phyloP scores from a whole-genome alignment of 1,140 invertebrate genomes.

The Apis laboriosa region DNA sequence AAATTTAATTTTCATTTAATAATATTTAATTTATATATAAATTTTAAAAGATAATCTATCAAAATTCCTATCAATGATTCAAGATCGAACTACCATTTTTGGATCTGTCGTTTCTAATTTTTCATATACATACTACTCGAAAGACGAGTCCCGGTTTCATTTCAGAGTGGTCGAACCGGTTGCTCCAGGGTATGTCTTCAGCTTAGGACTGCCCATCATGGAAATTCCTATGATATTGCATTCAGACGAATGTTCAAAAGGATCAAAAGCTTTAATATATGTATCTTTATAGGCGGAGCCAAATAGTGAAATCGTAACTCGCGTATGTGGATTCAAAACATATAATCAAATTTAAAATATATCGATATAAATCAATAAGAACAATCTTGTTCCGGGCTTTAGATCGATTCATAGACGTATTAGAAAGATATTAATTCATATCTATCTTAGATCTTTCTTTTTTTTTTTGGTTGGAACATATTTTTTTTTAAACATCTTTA shows the following conservation, averaged over 20 bases:
- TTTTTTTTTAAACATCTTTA: too few species aligned
- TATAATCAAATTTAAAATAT: slow-evolving; percentile 3
- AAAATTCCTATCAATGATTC: too few species aligned
- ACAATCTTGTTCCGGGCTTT: background rate
- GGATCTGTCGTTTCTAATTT: background rate
- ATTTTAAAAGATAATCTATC: too few species aligned
- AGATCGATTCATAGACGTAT: background rate
- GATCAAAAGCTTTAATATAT: slow-evolving; percentile 15
- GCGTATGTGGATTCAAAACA: background rate
- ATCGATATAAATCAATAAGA: slow-evolving; percentile 16
- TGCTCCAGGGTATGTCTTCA: slow-evolving; percentile 26
- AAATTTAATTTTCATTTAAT: too few species aligned
- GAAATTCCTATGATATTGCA: slow-evolving; percentile 21
- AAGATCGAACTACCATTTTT: slow-evolving; percentile 23
- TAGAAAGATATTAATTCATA: too few species aligned
- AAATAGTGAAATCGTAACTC: background rate
- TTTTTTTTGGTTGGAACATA: too few species aligned
- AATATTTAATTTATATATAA: too few species aligned
- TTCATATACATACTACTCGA: too few species aligned
- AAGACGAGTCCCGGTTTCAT: slow-evolving; percentile 1
- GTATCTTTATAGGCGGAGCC: slow-evolving; percentile 24
- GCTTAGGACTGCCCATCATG: slow-evolving; percentile 42
- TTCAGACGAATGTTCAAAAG: background rate
- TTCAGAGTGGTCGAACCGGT: slow-evolving; percentile 43
- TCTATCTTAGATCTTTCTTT: too few species aligned